Evolutionary conservation across 2,113 vertebrate species (phyloP), one percentile per base, ranked within the genome.

Genomic region (Corapipo altera): DNA sequence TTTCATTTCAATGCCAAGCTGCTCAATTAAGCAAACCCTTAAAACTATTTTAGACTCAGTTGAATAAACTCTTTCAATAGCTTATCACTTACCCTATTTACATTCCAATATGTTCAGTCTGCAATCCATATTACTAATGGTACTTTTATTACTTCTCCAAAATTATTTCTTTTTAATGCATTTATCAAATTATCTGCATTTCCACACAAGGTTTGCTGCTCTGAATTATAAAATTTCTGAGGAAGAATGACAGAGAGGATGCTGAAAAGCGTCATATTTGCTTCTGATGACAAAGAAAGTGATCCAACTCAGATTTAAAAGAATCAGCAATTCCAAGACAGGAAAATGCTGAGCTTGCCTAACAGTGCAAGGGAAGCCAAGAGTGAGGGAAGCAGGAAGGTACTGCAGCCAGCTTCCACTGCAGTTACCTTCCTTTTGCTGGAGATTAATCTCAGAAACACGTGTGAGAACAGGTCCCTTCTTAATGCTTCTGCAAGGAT

Each of bases 291-390:
- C 77, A 37, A 70, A 61, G 32, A n/a, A 69, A 80, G 64, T 3
- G 41, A 91, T 32, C 26, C n/a, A 69, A 65, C 81, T 22, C 1
- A 2, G 37, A 46, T n/a, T 54, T 44, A 8, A 74, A 44, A 66
- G 35, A 43, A 71, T 16, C 32, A 48, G 73, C 69, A 64, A n/a
- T 20, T 67, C 37, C 73, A 37, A 67, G 67, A 5, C 18, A 66
- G 37, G 51, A 67, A 86, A 88, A 58, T 3, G 28, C 49, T 85
- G 58, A 79, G 71, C 67, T 76, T 33, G 58, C 41, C 62, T 32
- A 48, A 6, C 0, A 1, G 43, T 7, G 48, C 15, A 5, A 51
- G 67, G 71, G 54, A 54, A 67, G 52, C 48, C 1, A 15, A 49
- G 39, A 26, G 23, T 3, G 2, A 78, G 35, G 1, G 13, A 79